Evolutionary conservation across 1,140 invertebrate genomes (phyloP).

Genomic region (Dolichoris vasculosae): DNA sequence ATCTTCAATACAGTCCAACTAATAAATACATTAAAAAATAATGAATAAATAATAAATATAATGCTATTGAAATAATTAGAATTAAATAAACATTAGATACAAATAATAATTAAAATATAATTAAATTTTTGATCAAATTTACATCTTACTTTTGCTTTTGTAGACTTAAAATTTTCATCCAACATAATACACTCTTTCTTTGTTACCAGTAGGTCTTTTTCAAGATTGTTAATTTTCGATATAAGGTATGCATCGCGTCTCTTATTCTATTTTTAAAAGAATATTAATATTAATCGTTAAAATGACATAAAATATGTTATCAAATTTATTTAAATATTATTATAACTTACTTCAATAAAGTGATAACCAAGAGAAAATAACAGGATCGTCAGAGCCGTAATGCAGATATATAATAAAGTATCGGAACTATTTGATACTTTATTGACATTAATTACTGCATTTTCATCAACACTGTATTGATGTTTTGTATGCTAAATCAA

Average conservation of each 20-base stretch:
- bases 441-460: slow-evolving; percentile 51
- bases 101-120: not conserved
- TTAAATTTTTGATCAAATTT: not conserved
- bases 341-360: slow-evolving; percentile 78
- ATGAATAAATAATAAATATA: slow-evolving; percentile 32
- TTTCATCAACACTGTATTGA: slow-evolving; percentile 55
- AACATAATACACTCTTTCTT: slow-evolving; percentile 81
- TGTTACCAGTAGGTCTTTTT: slow-evolving; percentile 74
- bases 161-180: slow-evolving; percentile 79
- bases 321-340: slow-evolving; percentile 17
- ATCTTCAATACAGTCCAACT: slow-evolving; percentile 77
- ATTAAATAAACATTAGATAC: not conserved
- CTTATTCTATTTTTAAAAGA: slow-evolving; percentile 72
- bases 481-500: slow-evolving; percentile 34
- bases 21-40: slow-evolving; percentile 49
- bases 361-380: slow-evolving; percentile 86
- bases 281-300: slow-evolving; percentile 51
- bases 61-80: not conserved
- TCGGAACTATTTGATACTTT: slow-evolving; percentile 62
- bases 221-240: slow-evolving; percentile 78
- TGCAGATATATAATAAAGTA: slow-evolving; percentile 68
- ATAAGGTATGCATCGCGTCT: slow-evolving; percentile 78
- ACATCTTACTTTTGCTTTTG: slow-evolving; percentile 78
- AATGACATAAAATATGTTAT: slow-evolving; percentile 48
- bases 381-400: slow-evolving; percentile 81